Evolutionary conservation across 2,888 invertebrate species (phyloP).

Genomic region (Drosophila prostipennis): DNA sequence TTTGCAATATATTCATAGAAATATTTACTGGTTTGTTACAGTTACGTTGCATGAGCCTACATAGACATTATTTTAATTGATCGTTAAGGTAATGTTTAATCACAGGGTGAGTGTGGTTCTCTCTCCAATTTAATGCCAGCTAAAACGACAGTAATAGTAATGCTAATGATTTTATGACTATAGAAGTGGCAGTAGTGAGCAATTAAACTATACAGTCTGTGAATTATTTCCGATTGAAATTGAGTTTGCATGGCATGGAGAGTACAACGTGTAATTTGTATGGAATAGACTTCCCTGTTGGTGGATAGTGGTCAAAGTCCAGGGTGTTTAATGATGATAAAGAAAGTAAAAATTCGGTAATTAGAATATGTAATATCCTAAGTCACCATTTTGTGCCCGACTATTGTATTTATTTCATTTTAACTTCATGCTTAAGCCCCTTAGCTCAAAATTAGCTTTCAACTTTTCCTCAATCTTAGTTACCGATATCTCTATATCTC

Average conservation of each 20-base stretch:
- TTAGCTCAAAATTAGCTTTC: no score
- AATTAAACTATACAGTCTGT: constrained; percentile 3
- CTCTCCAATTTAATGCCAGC: constrained; percentile 1
- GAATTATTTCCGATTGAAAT: constrained; percentile 1
- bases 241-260: not conserved
- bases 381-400: no score
- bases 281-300: not conserved
- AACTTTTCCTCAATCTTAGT: no score
- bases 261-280: not conserved
- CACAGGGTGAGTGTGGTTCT: not conserved
- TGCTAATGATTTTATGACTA: not conserved
- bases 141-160: constrained; percentile 5
- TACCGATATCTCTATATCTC: no score
- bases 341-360: no score
- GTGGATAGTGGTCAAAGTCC: no score
- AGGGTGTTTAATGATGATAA: no score
- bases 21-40: not conserved
- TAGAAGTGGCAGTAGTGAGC: not conserved
- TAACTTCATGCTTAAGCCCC: no score
- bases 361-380: no score
- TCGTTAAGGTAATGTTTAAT: not conserved
- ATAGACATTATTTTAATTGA: not conserved
- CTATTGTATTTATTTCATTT: no score
- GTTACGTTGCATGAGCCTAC: not conserved
- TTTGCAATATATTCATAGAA: not conserved